A percentile compares a stretch with the other conserved stretches of the same genome.
phyloP scores from a whole-genome alignment of 2,797 vertebrate genomes.

The Typhlichthys eigenmanni region DNA sequence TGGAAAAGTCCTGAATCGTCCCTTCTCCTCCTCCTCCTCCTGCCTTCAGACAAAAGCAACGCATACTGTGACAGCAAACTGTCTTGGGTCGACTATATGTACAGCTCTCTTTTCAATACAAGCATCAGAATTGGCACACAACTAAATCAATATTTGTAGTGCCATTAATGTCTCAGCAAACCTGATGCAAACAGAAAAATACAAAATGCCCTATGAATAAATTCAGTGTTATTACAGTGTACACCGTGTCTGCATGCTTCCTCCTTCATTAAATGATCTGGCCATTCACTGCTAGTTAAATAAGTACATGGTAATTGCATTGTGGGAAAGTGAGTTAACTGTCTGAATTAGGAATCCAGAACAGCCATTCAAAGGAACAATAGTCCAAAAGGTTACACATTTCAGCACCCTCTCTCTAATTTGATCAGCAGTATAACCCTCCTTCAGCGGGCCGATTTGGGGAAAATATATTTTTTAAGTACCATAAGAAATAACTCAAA shows the following conservation, averaged over 20 bases:
- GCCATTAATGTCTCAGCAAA: slow-evolving; percentile 75
- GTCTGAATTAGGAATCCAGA: slow-evolving; percentile 52
- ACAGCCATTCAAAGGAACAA: slow-evolving; percentile 47
- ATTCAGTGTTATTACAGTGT: slow-evolving; percentile 80
- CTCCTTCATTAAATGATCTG: slow-evolving; percentile 77
- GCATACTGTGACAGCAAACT: slow-evolving; percentile 71
- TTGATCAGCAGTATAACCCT: slow-evolving; percentile 37
- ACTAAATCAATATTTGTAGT: slow-evolving; percentile 75
- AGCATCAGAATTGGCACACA: slow-evolving; percentile 68
- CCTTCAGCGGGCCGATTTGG: slow-evolving; percentile 31
- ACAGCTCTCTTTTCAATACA: slow-evolving; percentile 68
- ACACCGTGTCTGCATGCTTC: slow-evolving; percentile 73
- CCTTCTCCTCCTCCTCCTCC: slow-evolving; percentile 68
- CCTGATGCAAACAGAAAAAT: slow-evolving; percentile 74
- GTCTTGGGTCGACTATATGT: slow-evolving; percentile 71
- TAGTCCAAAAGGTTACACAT: slow-evolving; percentile 12
- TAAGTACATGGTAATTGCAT: slow-evolving; percentile 67
- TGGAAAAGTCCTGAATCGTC: slow-evolving; percentile 79
- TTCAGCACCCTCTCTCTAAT: slow-evolving; percentile 21
- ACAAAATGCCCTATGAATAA: slow-evolving; percentile 77
- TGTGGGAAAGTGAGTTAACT: slow-evolving; percentile 40
- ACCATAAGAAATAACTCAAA: slow-evolving; percentile 41
- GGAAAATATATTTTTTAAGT: slow-evolving; percentile 39
- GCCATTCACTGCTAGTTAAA: slow-evolving; percentile 66
- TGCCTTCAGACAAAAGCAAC: slow-evolving; percentile 68